Evolutionary conservation across 1,140 invertebrate species (phyloP).

Genomic region (Lutraria rhynchaena): DNA sequence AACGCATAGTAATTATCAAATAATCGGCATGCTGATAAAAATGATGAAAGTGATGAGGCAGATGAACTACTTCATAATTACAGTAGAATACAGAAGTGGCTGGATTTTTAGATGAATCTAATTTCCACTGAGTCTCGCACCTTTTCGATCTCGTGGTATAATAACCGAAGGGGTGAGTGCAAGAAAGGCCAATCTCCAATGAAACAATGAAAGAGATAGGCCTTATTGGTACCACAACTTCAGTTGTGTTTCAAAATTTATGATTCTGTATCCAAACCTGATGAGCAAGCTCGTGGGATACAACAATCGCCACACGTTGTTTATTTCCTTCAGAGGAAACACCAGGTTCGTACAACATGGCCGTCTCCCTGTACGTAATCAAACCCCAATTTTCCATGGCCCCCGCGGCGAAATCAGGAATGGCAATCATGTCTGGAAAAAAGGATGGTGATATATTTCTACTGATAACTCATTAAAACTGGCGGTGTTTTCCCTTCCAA

Average conservation of each 20-base stretch:
- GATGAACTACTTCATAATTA: too few species aligned
- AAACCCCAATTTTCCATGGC: constrained; percentile 99
- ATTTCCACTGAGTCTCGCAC: too few species aligned
- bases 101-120: too few species aligned
- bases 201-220: background rate
- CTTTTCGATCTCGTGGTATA: too few species aligned
- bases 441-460: background rate
- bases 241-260: too few species aligned
- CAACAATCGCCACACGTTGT: constrained; percentile 89
- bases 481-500: background rate
- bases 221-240: too few species aligned
- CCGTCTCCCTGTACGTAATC: constrained; percentile 92
- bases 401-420: constrained; percentile 96
- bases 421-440: constrained; percentile 88
- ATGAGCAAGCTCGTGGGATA: constrained; percentile 93
- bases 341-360: constrained; percentile 88
- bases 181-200: background rate
- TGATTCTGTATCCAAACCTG: too few species aligned
- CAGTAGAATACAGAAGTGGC: too few species aligned
- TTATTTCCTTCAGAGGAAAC: constrained; percentile 72
- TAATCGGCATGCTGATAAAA: too few species aligned
- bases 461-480: background rate
- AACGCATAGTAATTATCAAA: too few species aligned
- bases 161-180: background rate
- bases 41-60: too few species aligned